Conservation (phyloP, 2,888 invertebrate genomes). For the Agrotis clavis region DNA sequence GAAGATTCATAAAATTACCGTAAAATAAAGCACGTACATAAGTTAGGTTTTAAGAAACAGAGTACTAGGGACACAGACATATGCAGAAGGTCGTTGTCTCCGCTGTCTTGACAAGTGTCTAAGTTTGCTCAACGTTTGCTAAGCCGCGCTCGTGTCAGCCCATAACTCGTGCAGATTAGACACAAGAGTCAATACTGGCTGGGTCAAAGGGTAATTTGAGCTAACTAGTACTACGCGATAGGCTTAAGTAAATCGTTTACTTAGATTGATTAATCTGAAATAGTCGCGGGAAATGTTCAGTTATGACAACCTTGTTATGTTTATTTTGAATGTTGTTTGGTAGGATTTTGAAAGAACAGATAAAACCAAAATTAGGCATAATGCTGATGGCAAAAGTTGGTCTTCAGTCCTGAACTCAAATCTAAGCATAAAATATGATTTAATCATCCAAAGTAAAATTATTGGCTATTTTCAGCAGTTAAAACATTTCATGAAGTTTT, state of each 20-base stretch:
- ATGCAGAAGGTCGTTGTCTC: background rate
- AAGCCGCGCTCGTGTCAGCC: constrained; percentile 3
- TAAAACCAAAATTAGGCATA: too few species aligned
- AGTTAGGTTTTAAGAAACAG: background rate
- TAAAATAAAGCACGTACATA: background rate
- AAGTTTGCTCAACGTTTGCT: constrained; percentile 5
- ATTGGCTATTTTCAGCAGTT: background rate
- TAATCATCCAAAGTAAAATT: too few species aligned
- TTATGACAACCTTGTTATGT: too few species aligned
- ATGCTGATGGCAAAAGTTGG: too few species aligned
- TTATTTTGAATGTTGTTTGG: too few species aligned
- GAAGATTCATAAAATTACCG: background rate
- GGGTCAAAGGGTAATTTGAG: background rate
- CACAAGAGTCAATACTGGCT: background rate
- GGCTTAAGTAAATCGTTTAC: background rate
- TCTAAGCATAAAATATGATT: too few species aligned
- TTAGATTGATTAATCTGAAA: background rate
- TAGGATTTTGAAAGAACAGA: too few species aligned
- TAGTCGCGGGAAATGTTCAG: too few species aligned
- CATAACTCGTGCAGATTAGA: constrained; percentile 26
- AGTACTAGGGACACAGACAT: constrained; percentile 14
- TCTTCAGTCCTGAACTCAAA: too few species aligned
- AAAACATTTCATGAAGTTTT: constrained; percentile 2
- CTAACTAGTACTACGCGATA: background rate
- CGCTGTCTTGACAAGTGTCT: constrained; percentile 9